Conservation (phyloP, 2,888 invertebrate species). For the Dascillus cervinus region DNA sequence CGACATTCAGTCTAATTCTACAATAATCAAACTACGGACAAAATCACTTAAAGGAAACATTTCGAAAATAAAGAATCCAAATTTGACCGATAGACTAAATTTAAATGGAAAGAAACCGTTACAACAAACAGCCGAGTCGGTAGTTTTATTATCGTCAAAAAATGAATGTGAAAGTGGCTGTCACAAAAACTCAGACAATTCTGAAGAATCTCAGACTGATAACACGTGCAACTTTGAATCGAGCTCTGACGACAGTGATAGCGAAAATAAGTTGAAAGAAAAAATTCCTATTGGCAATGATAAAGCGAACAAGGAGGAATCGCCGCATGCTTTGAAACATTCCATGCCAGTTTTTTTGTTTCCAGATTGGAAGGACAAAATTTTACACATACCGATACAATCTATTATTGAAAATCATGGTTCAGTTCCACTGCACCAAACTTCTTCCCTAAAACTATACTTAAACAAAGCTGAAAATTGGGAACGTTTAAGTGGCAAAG, state of each 20-base stretch:
- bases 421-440: not conserved
- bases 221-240: too few species aligned
- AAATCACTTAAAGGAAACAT: conserved; percentile 30
- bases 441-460: not conserved
- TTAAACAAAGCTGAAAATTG: not conserved
- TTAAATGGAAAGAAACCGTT: conserved; percentile 14
- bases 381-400: conserved; percentile 14
- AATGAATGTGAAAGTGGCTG: too few species aligned
- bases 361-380: conserved; percentile 26
- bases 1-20: conserved; percentile 16
- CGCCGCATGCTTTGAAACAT: too few species aligned
- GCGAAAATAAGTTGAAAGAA: too few species aligned
- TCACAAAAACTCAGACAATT: too few species aligned
- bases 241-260: too few species aligned
- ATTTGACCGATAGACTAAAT: conserved; percentile 22
- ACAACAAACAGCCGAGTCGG: conserved; percentile 6
- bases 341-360: too few species aligned
- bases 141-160: conserved; percentile 2
- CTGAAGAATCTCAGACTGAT: too few species aligned
- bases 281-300: too few species aligned
- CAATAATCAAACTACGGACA: conserved; percentile 27
- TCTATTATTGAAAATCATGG: not conserved
- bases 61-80: conserved; percentile 28
- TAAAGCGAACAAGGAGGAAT: too few species aligned
- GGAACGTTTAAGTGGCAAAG: too few species aligned